These are phyloP conservation scores for Anguilla japonica DNA, from an alignment of 2,113 vertebrate species.

Conservation along the genomic window DNA sequence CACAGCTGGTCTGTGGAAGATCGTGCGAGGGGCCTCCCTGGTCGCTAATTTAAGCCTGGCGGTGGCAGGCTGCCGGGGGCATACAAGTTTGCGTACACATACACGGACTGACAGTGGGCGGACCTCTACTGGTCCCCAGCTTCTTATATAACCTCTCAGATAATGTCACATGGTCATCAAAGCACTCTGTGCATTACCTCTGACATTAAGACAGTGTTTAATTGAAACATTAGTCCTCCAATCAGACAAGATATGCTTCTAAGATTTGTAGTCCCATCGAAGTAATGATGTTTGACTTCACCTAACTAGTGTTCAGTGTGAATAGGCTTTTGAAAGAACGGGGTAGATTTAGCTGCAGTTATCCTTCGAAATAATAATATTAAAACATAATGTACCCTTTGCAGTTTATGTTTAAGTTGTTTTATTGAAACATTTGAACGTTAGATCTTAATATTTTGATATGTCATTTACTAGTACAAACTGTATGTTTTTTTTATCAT, in stretches of 20 bases:
- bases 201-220: background rate
- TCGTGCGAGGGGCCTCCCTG: slow-evolving; percentile 72
- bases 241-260: background rate
- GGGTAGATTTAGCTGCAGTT: no score
- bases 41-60: slow-evolving; percentile 79
- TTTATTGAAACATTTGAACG: no score
- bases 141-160: slow-evolving; percentile 54
- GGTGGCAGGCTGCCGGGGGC: slow-evolving; percentile 57
- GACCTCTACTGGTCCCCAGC: slow-evolving; percentile 53
- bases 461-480: no score
- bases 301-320: background rate
- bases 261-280: background rate
- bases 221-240: slow-evolving; percentile 1
- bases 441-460: no score
- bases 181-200: slow-evolving; percentile 8
- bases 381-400: no score
- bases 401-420: no score
- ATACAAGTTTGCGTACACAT: slow-evolving; percentile 62
- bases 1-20: slow-evolving; percentile 83
- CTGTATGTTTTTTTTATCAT: background rate
- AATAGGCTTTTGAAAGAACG: background rate
- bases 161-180: slow-evolving; percentile 14
- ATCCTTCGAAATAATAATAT: no score
- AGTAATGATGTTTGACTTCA: background rate
- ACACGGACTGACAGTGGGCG: slow-evolving; percentile 60